phyloP scores from a whole-genome alignment of 2,797 vertebrate genomes.

The Oryzias sinensis region DNA sequence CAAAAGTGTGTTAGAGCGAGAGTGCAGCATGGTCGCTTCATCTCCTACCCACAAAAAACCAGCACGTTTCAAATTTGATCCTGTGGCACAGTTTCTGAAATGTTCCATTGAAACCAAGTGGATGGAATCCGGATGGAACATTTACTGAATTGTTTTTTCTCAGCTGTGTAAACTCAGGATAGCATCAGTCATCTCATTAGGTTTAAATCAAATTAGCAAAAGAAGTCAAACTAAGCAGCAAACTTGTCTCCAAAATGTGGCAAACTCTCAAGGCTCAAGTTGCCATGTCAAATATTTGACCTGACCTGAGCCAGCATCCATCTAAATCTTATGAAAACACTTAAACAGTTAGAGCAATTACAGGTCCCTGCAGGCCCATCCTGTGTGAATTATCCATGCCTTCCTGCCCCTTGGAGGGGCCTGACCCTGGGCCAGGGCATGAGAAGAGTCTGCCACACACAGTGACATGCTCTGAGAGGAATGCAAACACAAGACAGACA shows the following conservation, averaged over 20 bases:
- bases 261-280: neutral
- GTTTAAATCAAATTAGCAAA: conserved; percentile 4
- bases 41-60: conserved; percentile 5
- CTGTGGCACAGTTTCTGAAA: too few species aligned
- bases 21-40: conserved; percentile 7
- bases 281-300: neutral
- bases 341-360: conserved; percentile 32
- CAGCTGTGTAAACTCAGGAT: conserved; percentile 8
- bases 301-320: conserved; percentile 9
- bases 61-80: neutral
- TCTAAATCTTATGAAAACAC: conserved; percentile 25
- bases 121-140: neutral
- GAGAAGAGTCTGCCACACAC: conserved; percentile 55
- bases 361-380: conserved; percentile 44
- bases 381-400: conserved; percentile 49
- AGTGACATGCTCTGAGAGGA: conserved; percentile 41
- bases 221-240: neutral
- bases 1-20: conserved; percentile 17
- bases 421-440: conserved; percentile 51
- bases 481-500: conserved; percentile 54
- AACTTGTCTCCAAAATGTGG: neutral
- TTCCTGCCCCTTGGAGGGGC: conserved; percentile 12
- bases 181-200: neutral
- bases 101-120: conserved; percentile 4
- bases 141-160: neutral